phyloP scores from a whole-genome alignment of 2,888 invertebrate species.

The Amblyteles armatorius region DNA sequence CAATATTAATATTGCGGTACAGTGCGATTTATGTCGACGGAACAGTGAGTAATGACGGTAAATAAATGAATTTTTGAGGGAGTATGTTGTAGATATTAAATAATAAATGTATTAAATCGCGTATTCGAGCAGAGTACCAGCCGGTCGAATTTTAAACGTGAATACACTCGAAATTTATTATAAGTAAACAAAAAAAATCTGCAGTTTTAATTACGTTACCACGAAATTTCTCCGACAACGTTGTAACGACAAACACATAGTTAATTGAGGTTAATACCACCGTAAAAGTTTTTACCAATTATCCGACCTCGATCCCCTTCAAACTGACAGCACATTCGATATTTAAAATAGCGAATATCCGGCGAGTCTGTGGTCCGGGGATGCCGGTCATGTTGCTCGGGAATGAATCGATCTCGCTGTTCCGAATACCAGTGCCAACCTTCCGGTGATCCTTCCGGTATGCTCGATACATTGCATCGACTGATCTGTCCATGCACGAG shows the following conservation, averaged over 20 bases:
- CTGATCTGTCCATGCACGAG: neutral
- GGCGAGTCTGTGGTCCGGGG: neutral
- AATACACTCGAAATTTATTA: too few relatives aligned
- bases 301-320: neutral
- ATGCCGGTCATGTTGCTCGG: neutral
- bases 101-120: too few relatives aligned
- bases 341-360: neutral
- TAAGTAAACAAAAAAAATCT: neutral
- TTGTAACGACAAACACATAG: neutral
- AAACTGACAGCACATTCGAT: neutral
- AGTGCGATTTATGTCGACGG: too few relatives aligned
- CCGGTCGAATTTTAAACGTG: too few relatives aligned
- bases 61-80: too few relatives aligned
- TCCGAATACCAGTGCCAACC: neutral
- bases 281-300: neutral
- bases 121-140: too few relatives aligned
- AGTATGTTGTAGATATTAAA: too few relatives aligned
- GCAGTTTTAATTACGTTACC: neutral
- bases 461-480: conserved; percentile 7
- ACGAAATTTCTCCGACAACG: neutral
- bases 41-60: too few relatives aligned
- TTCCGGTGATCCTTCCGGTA: neutral
- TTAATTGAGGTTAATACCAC: neutral
- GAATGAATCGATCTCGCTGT: conserved; percentile 14
- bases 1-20: too few relatives aligned